Evolutionary conservation across 2,888 invertebrate genomes (phyloP).

Genomic region (Trisateles emortualis): DNA sequence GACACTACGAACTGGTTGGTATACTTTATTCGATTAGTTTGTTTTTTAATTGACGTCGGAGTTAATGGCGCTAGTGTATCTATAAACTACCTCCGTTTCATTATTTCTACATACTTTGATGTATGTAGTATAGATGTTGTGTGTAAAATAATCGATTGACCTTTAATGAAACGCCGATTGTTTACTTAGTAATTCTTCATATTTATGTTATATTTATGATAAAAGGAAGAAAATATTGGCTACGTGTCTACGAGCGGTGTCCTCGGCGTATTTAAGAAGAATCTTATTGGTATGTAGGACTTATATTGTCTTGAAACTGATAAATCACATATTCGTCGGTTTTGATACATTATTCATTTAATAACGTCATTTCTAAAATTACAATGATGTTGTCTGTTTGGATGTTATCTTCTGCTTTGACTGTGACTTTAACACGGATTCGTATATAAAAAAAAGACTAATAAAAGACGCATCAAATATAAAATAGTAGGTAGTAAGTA

Average conservation of each 20-base stretch:
- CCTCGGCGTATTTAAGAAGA: constrained; percentile 17
- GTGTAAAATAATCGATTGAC: constrained; percentile 49
- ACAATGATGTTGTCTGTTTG: constrained; percentile 4
- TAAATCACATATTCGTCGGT: not conserved
- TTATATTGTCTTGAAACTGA: constrained; percentile 6
- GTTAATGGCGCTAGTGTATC: constrained; percentile 43
- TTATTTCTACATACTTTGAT: constrained; percentile 22
- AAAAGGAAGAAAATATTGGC: constrained; percentile 17
- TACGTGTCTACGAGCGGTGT: constrained; percentile 32
- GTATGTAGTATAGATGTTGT: constrained; percentile 24
- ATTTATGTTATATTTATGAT: constrained; percentile 16
- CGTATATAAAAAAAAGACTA: too few relatives aligned
- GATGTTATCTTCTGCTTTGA: too few relatives aligned
- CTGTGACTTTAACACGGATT: too few relatives aligned
- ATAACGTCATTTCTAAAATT: constrained; percentile 37
- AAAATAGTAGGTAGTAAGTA: too few relatives aligned
- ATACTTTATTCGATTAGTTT: not conserved
- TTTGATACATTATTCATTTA: constrained; percentile 8
- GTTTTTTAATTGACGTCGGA: constrained; percentile 15
- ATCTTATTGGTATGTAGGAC: constrained; percentile 23
- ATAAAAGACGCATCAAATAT: too few relatives aligned
- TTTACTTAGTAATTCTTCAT: constrained; percentile 36
- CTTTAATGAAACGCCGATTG: constrained; percentile 44
- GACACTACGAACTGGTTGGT: constrained; percentile 37
- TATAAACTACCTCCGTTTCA: constrained; percentile 13